These are phyloP conservation scores for Drosophila lutescens DNA, from an alignment of 2,888 invertebrate species.

Conservation along the genomic window DNA sequence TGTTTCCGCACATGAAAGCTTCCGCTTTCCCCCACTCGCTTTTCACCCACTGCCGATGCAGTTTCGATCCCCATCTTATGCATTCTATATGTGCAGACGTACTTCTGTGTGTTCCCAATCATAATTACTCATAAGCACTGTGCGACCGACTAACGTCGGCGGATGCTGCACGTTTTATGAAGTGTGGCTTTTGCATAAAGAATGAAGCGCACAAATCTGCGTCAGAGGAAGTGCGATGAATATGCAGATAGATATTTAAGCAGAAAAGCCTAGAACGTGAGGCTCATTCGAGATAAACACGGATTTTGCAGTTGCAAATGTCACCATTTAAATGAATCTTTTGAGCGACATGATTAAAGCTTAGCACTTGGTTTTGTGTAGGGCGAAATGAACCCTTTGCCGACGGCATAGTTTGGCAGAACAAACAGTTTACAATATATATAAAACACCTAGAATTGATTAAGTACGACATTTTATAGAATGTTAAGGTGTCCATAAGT, in stretches of 20 bases:
- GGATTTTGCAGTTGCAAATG: conserved; percentile 19
- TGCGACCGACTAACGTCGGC: conserved; percentile 38
- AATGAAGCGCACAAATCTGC: conserved; percentile 37
- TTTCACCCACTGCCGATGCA: conserved; percentile 17
- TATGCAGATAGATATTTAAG: conserved; percentile 10
- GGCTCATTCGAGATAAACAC: conserved; percentile 19
- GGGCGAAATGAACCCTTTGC: neutral
- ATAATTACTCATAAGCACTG: conserved; percentile 73
- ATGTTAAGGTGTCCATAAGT: too few relatives aligned
- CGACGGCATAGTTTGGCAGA: neutral
- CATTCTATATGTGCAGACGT: neutral
- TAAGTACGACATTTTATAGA: too few relatives aligned
- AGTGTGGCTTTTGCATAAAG: conserved; percentile 50
- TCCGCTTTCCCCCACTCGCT: conserved; percentile 14
- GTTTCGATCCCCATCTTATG: conserved; percentile 19
- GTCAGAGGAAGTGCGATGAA: conserved; percentile 2
- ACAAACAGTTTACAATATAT: neutral
- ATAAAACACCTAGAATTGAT: too few relatives aligned
- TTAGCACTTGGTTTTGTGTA: neutral
- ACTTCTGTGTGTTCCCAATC: conserved; percentile 41
- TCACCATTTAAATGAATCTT: conserved; percentile 13
- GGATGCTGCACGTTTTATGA: conserved; percentile 48
- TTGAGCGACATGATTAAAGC: conserved; percentile 1
- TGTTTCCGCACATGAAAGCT: conserved; percentile 27
- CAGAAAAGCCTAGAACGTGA: conserved; percentile 25